These are phyloP conservation scores for Eudyptes chrysolophus DNA, from an alignment of 2,113 vertebrate genomes.

Conservation along the genomic window DNA sequence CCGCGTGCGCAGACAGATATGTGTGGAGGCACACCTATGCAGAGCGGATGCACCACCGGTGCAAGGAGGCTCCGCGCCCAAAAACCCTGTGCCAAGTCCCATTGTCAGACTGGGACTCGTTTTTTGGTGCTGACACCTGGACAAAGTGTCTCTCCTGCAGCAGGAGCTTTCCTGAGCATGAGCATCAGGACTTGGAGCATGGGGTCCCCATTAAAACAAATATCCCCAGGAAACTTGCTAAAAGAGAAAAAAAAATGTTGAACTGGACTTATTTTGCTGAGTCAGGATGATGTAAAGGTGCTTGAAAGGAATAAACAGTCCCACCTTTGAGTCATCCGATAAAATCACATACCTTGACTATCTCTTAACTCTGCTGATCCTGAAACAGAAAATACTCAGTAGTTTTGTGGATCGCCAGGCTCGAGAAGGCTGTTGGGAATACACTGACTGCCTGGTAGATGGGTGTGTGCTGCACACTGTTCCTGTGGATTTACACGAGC, in stretches of 20 bases:
- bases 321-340: conserved; percentile 9
- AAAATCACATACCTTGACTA: not conserved
- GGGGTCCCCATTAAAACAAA: not conserved
- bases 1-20: accelerated
- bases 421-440: not conserved
- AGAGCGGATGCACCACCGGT: accelerated
- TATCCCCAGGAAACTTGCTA: not conserved
- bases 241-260: not conserved
- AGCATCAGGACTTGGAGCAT: not conserved
- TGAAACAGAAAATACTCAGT: not conserved
- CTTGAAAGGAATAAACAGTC: not conserved
- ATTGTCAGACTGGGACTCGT: accelerated
- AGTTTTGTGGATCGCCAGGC: not conserved
- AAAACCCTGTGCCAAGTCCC: not conserved
- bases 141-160: not conserved
- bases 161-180: not conserved
- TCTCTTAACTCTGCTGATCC: not conserved
- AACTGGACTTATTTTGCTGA: not conserved
- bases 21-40: accelerated
- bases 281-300: conserved; percentile 7
- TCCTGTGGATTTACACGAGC: not conserved
- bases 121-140: accelerated
- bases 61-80: accelerated
- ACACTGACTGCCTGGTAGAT: not conserved
- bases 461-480: not conserved